These are phyloP conservation scores for Diarsia brunnea DNA, from an alignment of 2,888 invertebrate species.

Conservation along the genomic window DNA sequence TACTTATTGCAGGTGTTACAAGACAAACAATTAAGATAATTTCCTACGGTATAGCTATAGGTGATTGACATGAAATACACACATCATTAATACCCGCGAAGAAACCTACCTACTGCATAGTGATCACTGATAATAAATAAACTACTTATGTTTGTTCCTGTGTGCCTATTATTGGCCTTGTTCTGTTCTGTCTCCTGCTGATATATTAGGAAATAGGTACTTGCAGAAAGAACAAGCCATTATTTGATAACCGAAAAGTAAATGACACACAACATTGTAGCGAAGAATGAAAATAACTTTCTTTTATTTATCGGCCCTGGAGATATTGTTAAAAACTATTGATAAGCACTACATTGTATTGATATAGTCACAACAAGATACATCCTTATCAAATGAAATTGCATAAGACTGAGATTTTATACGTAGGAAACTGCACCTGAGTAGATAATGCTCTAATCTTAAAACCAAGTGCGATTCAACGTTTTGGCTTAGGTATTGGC, in stretches of 20 bases:
- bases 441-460: conserved; percentile 16
- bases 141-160: not conserved
- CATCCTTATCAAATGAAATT: conserved; percentile 6
- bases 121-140: not conserved
- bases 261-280: conserved; percentile 46
- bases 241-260: conserved; percentile 9
- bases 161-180: too few relatives aligned
- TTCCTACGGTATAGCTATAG: not conserved
- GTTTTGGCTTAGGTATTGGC: conserved; percentile 6
- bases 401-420: not conserved
- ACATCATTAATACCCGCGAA: not conserved
- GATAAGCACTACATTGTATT: conserved; percentile 14
- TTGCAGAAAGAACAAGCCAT: not conserved
- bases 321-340: not conserved
- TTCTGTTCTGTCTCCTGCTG: too few relatives aligned
- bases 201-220: not conserved
- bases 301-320: conserved; percentile 10
- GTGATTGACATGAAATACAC: not conserved
- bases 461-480: not conserved
- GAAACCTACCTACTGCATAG: not conserved
- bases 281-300: conserved; percentile 10
- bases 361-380: not conserved
- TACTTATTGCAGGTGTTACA: too few relatives aligned
- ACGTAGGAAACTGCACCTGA: not conserved
- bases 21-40: too few relatives aligned